phyloP scores from a whole-genome alignment of 2,797 vertebrate species.

The Smutsia gigantea region DNA sequence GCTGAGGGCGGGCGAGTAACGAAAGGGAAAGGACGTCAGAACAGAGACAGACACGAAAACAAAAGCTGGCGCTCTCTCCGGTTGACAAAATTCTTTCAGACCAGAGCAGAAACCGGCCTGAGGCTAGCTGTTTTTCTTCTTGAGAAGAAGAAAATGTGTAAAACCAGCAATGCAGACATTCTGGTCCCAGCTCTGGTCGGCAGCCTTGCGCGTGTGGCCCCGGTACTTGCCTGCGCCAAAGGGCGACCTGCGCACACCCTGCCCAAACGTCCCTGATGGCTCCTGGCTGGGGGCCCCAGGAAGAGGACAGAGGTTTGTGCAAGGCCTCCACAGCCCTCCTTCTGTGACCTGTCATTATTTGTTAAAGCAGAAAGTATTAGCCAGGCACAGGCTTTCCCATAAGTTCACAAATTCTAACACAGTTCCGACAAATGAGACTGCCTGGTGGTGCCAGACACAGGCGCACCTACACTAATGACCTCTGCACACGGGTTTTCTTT shows the following conservation, averaged over 20 bases:
- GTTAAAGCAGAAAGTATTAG: background rate
- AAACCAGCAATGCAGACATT: background rate
- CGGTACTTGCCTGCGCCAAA: no score
- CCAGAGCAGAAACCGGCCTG: background rate
- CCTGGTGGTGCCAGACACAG: constrained; percentile 66
- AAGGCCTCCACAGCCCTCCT: no score
- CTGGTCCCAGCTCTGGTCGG: rapidly evolving
- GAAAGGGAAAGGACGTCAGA: rapidly evolving
- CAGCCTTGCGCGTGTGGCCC: no score
- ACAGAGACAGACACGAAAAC: rapidly evolving
- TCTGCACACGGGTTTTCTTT: constrained; percentile 70
- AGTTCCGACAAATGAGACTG: constrained; percentile 65
- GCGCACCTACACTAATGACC: constrained; percentile 72
- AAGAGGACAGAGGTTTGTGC: background rate
- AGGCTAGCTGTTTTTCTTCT: constrained; percentile 32
- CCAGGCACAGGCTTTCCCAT: constrained; percentile 39
- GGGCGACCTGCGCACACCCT: background rate
- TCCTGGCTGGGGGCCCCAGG: no score
- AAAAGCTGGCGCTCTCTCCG: constrained; percentile 48
- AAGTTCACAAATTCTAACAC: constrained; percentile 65
- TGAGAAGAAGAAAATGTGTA: background rate
- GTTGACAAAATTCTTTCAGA: constrained; percentile 38
- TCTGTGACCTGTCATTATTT: background rate
- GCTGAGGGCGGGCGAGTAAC: rapidly evolving
- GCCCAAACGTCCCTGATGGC: background rate